Evolutionary conservation across 2,888 invertebrate genomes (phyloP).

Genomic region (Cataglyphis livida): DNA sequence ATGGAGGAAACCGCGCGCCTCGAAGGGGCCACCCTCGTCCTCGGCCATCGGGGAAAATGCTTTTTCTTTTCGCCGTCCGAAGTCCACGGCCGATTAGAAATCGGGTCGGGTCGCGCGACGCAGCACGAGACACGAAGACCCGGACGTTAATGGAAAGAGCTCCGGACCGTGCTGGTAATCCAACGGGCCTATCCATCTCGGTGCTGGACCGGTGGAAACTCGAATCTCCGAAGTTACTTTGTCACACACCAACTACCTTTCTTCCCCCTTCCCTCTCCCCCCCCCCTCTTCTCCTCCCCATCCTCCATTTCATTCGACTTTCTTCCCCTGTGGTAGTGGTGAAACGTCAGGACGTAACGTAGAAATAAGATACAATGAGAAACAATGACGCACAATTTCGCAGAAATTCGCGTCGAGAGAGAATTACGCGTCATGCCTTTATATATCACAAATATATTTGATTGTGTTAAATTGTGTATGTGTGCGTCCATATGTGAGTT

Average conservation of each 20-base stretch:
- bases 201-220: constrained; percentile 34
- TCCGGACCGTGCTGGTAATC: constrained; percentile 59
- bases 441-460: constrained; percentile 22
- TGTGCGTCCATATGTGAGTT: neutral
- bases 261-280: neutral
- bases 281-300: neutral
- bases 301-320: neutral
- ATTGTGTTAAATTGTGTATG: constrained; percentile 12
- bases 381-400: constrained; percentile 37
- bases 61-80: constrained; percentile 13
- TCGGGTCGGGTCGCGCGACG: constrained; percentile 28
- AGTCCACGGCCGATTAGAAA: constrained; percentile 19
- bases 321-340: neutral
- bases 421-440: neutral
- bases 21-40: constrained; percentile 11
- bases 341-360: constrained; percentile 20
- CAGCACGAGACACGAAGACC: constrained; percentile 38
- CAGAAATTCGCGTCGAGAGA: constrained; percentile 11
- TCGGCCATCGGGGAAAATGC: neutral
- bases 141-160: constrained; percentile 68
- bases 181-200: constrained; percentile 59
- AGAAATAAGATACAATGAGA: constrained; percentile 35
- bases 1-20: constrained; percentile 53
- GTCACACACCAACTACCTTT: constrained; percentile 1
- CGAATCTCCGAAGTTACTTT: constrained; percentile 48